These are phyloP conservation scores for Apamea sordens DNA, from an alignment of 2,888 invertebrate species.

Conservation along the genomic window DNA sequence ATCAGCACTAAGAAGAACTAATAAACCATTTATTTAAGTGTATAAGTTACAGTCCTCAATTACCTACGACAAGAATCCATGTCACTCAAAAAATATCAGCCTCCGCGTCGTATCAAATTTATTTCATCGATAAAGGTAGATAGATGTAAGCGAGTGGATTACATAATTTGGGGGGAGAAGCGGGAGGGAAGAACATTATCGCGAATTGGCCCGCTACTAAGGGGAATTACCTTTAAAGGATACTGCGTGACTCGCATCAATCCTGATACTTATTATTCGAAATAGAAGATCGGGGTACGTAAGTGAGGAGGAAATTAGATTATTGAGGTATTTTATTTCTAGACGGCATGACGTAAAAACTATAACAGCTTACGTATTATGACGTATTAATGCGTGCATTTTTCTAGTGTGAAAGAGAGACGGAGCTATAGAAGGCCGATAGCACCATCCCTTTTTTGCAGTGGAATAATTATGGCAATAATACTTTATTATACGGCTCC, in stretches of 20 bases:
- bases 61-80: neutral
- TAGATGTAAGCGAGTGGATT: constrained; percentile 42
- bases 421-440: neutral
- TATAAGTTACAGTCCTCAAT: no score
- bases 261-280: neutral
- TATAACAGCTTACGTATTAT: neutral
- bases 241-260: constrained; percentile 39
- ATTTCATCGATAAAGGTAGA: constrained; percentile 47
- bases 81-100: constrained; percentile 20
- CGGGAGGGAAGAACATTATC: constrained; percentile 22
- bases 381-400: neutral
- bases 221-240: constrained; percentile 31
- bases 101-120: constrained; percentile 38
- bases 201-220: constrained; percentile 30
- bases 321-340: constrained; percentile 22
- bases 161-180: constrained; percentile 42
- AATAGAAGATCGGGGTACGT: constrained; percentile 11
- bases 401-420: neutral
- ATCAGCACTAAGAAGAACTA: neutral
- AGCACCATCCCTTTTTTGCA: neutral
- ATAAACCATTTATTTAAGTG: neutral
- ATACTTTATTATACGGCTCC: neutral
- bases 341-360: neutral
- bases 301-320: neutral
- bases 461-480: neutral